phyloP scores from a whole-genome alignment of 2,797 vertebrate species.

The Pseudomugil tenellus region DNA sequence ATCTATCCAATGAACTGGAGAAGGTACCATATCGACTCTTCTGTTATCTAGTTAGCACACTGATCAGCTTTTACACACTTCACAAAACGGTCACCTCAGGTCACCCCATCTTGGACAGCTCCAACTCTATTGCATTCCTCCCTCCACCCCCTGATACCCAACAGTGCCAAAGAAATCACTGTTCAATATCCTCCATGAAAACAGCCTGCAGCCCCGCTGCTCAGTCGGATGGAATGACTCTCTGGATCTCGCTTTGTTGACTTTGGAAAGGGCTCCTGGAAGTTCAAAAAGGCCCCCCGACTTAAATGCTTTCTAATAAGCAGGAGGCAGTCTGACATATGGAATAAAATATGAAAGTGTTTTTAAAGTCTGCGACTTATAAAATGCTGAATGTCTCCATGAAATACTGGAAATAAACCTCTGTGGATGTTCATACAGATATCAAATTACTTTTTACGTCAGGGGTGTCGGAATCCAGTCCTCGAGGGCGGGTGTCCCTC shows the following conservation, averaged over 20 bases:
- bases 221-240: conserved; percentile 56
- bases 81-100: conserved; percentile 51
- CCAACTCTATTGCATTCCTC: conserved; percentile 56
- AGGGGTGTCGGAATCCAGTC: no score
- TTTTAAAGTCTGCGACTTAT: conserved; percentile 61
- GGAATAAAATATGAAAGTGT: conserved; percentile 50
- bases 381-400: conserved; percentile 24
- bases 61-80: background rate
- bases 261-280: conserved; percentile 70
- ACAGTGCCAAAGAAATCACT: conserved; percentile 70
- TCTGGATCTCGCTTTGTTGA: conserved; percentile 74
- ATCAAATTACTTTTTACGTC: no score
- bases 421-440: background rate
- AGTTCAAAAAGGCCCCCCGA: conserved; percentile 60
- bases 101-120: conserved; percentile 43
- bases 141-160: conserved; percentile 40
- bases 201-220: conserved; percentile 56
- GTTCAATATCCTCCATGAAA: conserved; percentile 64
- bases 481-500: no score
- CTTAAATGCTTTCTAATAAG: conserved; percentile 65
- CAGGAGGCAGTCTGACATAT: conserved; percentile 54
- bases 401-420: conserved; percentile 6
- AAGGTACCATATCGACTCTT: conserved; percentile 81
- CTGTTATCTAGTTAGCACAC: conserved; percentile 8
- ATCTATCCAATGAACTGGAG: conserved; percentile 92